phyloP scores from a whole-genome alignment of 1,140 invertebrate species.

The Drosophila trapezifrons region DNA sequence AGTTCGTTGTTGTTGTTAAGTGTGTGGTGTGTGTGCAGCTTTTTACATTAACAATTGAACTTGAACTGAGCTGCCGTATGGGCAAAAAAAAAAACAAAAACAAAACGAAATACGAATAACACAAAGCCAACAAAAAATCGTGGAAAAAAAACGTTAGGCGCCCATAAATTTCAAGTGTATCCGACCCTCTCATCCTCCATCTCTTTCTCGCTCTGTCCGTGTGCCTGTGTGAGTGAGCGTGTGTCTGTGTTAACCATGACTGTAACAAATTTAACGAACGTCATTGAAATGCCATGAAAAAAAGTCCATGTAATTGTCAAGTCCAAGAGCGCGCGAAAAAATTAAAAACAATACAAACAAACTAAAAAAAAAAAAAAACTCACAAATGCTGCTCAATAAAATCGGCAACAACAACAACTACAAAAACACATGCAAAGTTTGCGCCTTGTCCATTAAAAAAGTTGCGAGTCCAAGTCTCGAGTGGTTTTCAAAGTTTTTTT shows the following conservation, averaged over 20 bases:
- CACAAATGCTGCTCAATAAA: slow-evolving; percentile 63
- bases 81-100: slow-evolving; percentile 34
- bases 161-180: slow-evolving; percentile 56
- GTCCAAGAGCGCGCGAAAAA: slow-evolving; percentile 80
- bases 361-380: slow-evolving; percentile 21
- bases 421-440: slow-evolving; percentile 44
- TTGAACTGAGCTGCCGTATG: slow-evolving; percentile 76
- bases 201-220: neutral
- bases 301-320: slow-evolving; percentile 81
- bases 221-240: slow-evolving; percentile 21
- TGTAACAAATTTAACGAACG: slow-evolving; percentile 82
- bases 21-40: slow-evolving; percentile 61
- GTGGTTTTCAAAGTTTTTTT: slow-evolving; percentile 32
- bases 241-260: slow-evolving; percentile 74
- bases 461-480: slow-evolving; percentile 53
- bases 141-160: slow-evolving; percentile 52
- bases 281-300: slow-evolving; percentile 73
- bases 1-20: slow-evolving; percentile 20
- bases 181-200: slow-evolving; percentile 37
- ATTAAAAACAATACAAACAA: slow-evolving; percentile 30
- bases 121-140: slow-evolving; percentile 52
- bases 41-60: slow-evolving; percentile 80
- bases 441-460: slow-evolving; percentile 71
- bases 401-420: slow-evolving; percentile 39
- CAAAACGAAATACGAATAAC: slow-evolving; percentile 40